A percentile compares a stretch with the other conserved stretches of the same genome.
Evolutionary conservation across 2,888 invertebrate genomes (phyloP).

Genomic region (Acronicta aceris): DNA sequence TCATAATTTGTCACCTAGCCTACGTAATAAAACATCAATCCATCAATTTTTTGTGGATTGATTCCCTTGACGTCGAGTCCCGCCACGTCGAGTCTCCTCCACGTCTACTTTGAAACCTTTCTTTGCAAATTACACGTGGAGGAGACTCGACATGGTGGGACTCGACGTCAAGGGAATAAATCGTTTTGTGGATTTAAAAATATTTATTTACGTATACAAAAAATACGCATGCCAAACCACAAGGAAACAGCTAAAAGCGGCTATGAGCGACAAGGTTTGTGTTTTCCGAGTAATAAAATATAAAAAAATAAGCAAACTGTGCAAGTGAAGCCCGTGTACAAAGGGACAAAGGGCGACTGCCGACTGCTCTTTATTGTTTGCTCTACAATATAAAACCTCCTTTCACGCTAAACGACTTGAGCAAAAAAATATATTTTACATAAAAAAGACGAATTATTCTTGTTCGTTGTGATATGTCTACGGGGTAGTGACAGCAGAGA

Average conservation of each 20-base stretch:
- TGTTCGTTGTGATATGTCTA: slow-evolving; percentile 29
- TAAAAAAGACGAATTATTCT: slow-evolving; percentile 43
- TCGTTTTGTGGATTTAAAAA: too few relatives aligned
- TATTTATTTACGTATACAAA: neutral
- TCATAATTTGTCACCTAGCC: too few relatives aligned
- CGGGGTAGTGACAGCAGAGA: slow-evolving; percentile 36
- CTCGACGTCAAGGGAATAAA: too few relatives aligned
- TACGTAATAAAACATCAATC: neutral
- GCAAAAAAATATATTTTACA: slow-evolving; percentile 50
- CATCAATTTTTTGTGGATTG: neutral
- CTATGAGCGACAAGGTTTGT: slow-evolving; percentile 29
- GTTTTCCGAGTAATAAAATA: slow-evolving; percentile 34
- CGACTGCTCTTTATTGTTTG: slow-evolving; percentile 68
- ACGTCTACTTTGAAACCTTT: too few relatives aligned
- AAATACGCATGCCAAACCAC: neutral
- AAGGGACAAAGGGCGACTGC: slow-evolving; percentile 64
- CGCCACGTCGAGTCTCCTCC: too few relatives aligned
- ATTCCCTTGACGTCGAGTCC: too few relatives aligned
- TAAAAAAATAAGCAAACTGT: slow-evolving; percentile 55
- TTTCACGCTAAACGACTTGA: slow-evolving; percentile 63
- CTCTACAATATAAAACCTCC: slow-evolving; percentile 66
- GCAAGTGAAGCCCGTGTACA: slow-evolving; percentile 65
- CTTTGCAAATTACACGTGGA: too few relatives aligned
- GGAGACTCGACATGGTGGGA: too few relatives aligned
- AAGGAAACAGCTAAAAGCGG: slow-evolving; percentile 5